phyloP scores from a whole-genome alignment of 2,113 vertebrate genomes.

The Corythornis vintsioides region DNA sequence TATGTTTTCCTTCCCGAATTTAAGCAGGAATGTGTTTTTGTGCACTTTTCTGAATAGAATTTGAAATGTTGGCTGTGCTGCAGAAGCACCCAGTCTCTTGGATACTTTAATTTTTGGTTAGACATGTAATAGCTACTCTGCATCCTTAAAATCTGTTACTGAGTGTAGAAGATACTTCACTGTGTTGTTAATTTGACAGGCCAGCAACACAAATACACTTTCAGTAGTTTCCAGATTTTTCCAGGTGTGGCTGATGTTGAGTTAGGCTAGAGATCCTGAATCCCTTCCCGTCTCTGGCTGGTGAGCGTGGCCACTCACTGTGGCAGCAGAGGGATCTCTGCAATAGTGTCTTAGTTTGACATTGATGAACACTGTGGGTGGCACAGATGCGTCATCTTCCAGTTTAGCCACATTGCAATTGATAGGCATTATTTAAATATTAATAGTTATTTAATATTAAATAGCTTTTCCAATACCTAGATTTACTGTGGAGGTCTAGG shows the following conservation, averaged over 20 bases:
- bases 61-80: background rate
- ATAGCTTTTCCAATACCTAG: background rate
- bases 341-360: background rate
- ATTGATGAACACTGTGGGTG: accelerated
- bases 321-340: background rate
- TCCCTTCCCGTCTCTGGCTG: background rate
- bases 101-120: background rate
- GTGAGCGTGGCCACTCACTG: accelerated
- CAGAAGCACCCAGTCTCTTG: background rate
- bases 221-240: background rate
- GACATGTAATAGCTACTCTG: background rate
- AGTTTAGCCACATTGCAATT: background rate
- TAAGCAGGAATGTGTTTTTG: background rate
- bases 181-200: background rate
- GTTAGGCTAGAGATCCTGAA: background rate
- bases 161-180: background rate
- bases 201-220: background rate
- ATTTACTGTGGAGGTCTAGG: background rate
- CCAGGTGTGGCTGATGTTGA: background rate
- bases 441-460: constrained; percentile 16
- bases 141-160: background rate
- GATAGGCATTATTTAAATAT: background rate
- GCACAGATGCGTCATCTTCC: background rate
- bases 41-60: background rate
- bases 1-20: background rate